Conservation (phyloP, 2,113 vertebrate species). For the Pachyramphus minor region DNA sequence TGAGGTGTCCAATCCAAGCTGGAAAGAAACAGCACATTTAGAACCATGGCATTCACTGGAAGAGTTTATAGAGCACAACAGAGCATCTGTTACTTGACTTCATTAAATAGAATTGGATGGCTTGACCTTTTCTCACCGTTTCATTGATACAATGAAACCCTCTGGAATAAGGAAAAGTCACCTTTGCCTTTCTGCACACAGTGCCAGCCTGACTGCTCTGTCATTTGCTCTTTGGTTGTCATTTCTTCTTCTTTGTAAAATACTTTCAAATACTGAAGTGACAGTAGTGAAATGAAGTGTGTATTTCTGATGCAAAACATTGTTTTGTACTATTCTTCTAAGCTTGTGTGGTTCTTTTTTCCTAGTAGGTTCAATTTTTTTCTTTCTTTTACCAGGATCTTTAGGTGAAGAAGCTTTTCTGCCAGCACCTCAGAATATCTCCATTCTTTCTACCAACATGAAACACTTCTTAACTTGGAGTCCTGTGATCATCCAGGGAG, state of each 20-base stretch:
- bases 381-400: background rate
- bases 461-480: slow-evolving; percentile 75
- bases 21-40: background rate
- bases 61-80: background rate
- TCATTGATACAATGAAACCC: background rate
- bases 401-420: slow-evolving; percentile 38
- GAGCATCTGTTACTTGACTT: background rate
- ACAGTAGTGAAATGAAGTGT: background rate
- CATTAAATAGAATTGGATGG: background rate
- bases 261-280: background rate
- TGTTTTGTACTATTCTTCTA: background rate
- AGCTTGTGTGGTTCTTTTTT: background rate
- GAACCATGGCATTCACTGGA: background rate
- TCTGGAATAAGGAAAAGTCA: background rate
- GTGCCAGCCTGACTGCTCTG: background rate
- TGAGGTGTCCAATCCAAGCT: background rate
- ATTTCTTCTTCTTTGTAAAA: background rate
- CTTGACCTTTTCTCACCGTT: background rate
- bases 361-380: background rate
- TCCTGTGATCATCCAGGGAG: slow-evolving; percentile 50
- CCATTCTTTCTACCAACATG: slow-evolving; percentile 75
- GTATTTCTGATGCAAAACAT: background rate
- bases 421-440: slow-evolving; percentile 72
- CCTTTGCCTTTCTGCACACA: background rate
- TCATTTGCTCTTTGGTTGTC: background rate